Base-by-base conservation (phyloP, 2,888 invertebrate species). In the Metacarcinus magister region DNA sequence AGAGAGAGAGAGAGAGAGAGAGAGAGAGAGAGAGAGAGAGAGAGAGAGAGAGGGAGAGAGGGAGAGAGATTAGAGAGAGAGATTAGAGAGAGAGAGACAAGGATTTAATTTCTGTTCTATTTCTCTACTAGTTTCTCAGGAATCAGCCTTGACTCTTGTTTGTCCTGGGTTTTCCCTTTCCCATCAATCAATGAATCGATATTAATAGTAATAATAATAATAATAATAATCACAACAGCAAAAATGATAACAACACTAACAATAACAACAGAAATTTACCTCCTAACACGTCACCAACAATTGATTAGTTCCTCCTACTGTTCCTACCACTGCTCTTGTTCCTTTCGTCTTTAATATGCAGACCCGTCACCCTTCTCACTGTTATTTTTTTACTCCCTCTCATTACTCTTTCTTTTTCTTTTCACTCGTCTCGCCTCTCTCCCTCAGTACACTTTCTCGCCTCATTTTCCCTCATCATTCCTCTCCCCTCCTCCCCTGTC, bases 1-100 rank as follows among this genome's bases (percentile, higher is more conserved):
- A 82, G 82, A 82, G 82, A 82, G 82, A 82, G 82, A 82, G 82
- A 82, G 82, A 82, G 82, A 82, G 82, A 82, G 82, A 82, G 82
- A 82, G 82, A 82, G 82, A 82, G 82, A 82, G 32, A 82, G 82
- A 82, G 32, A 82, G 82, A 82, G 32, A 82, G 82, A 82, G 32
- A 82, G 82, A 82, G 32, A 82, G 82, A 82, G 28, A 82, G 82
- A 82, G 32, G 28, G 28, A 82, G 82, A 32, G 32, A 82, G 82
- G 32, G 32, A 82, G 32, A 82, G 82, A 32, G 28, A 32, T 32
- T 0, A 16, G n/a, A 43, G 44, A 44, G 16, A 44, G 3, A 10
- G 44, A n/a, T n/a, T n/a, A 44, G 44, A n/a, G 10, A 44, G 46
- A 44, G 44, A 91, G 4, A 19, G 39, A 39, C 43, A 90, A 39